phyloP scores from a whole-genome alignment of 2,113 vertebrate genomes.

The Perognathus longimembris region DNA sequence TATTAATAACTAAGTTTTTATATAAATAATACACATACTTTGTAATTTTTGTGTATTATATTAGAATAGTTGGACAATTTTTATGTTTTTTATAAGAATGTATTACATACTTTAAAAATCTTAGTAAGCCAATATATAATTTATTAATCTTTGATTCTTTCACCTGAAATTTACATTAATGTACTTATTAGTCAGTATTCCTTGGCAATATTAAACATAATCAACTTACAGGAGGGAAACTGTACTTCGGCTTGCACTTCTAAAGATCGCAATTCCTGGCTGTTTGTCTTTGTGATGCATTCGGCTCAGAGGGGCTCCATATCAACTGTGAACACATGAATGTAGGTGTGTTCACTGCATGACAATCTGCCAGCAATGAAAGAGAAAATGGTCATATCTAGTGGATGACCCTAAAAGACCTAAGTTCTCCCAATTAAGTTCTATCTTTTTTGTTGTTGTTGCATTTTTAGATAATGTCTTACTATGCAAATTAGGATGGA shows the following conservation, averaged over 20 bases:
- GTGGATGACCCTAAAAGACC: no score
- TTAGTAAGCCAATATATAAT: background rate
- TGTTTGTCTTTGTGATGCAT: background rate
- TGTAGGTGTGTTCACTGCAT: no score
- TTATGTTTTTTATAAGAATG: background rate
- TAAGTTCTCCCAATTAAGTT: no score
- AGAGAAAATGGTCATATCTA: no score
- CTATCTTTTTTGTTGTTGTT: no score
- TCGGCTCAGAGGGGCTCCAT: no score
- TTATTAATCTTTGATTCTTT: background rate
- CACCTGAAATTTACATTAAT: background rate
- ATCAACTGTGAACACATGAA: no score
- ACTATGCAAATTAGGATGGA: no score
- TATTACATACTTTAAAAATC: background rate
- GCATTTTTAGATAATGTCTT: no score
- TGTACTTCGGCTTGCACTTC: background rate
- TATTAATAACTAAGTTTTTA: background rate
- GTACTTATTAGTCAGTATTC: background rate
- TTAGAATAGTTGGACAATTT: background rate
- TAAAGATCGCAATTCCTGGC: no score
- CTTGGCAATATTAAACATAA: background rate
- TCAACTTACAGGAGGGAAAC: no score
- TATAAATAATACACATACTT: background rate
- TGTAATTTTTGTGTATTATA: background rate
- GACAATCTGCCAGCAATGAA: no score